Evolutionary conservation across 2,888 invertebrate species (phyloP).

Genomic region (Julus scandinavius): DNA sequence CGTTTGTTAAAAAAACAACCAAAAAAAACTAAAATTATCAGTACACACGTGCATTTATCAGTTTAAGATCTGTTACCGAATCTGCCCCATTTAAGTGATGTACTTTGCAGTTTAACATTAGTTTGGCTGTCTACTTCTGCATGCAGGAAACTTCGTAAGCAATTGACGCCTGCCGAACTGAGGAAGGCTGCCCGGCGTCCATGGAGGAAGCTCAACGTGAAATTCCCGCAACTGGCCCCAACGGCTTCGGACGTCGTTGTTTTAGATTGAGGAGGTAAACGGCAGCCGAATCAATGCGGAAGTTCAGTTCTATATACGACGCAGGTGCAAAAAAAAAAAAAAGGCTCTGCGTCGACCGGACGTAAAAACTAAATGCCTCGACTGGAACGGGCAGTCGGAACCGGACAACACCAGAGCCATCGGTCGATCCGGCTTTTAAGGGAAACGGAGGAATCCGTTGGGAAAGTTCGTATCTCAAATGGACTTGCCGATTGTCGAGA

Average conservation of each 20-base stretch:
- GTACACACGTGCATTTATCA: constrained; percentile 2
- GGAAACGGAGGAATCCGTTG: constrained; percentile 22
- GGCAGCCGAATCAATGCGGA: constrained; percentile 37
- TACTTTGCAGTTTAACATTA: constrained; percentile 52
- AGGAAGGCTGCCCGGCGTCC: constrained; percentile 87
- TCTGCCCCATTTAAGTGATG: constrained; percentile 40
- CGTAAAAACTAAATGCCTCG: constrained; percentile 7
- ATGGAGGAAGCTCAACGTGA: constrained; percentile 66
- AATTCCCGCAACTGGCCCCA: constrained; percentile 50
- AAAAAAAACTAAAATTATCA: background rate
- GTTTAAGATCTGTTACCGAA: background rate
- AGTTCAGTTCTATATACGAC: constrained; percentile 17
- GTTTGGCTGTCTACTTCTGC: constrained; percentile 54
- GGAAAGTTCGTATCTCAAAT: constrained; percentile 34
- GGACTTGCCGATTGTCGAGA: background rate
- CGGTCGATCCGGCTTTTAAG: background rate
- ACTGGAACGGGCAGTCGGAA: background rate
- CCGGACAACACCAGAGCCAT: background rate
- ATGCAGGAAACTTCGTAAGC: constrained; percentile 82
- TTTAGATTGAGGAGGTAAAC: constrained; percentile 52
- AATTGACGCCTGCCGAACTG: constrained; percentile 80
- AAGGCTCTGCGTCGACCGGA: constrained; percentile 13
- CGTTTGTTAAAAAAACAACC: background rate
- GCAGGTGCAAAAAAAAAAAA: background rate
- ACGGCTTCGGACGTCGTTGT: constrained; percentile 55